Conservation (phyloP, 2,113 vertebrate species). For the Telmatochromis bifrenatus region DNA sequence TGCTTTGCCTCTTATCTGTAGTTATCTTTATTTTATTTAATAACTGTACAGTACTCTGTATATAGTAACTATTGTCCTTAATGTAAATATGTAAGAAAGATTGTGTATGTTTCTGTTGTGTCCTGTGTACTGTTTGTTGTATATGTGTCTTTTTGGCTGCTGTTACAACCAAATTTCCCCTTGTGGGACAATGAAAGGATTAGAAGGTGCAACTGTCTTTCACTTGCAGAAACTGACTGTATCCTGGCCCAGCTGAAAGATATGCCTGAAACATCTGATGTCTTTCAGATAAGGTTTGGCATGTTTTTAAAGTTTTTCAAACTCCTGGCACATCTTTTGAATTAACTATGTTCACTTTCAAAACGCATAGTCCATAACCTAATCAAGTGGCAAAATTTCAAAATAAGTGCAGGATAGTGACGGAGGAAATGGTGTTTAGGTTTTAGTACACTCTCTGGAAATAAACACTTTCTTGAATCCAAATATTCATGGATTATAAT, state of each 20-base stretch:
- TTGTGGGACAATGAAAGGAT: no score
- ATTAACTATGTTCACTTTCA: accelerated
- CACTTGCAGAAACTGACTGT: background rate
- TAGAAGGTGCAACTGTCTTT: background rate
- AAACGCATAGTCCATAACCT: background rate
- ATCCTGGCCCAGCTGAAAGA: background rate
- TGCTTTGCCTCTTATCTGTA: no score
- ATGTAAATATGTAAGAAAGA: no score
- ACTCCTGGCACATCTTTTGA: background rate
- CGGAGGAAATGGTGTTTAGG: background rate
- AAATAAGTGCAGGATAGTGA: background rate
- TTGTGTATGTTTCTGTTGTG: no score
- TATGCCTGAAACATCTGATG: background rate
- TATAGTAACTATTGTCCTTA: no score
- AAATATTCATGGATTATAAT: background rate
- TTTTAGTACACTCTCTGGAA: background rate
- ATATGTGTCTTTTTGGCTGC: no score
- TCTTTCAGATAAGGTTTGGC: accelerated
- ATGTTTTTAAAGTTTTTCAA: background rate
- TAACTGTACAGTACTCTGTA: no score
- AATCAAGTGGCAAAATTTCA: background rate
- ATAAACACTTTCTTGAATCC: background rate
- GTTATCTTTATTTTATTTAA: no score
- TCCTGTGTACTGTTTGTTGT: no score
- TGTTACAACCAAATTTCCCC: no score